A percentile compares a stretch with the other conserved stretches of the same genome.
These are phyloP conservation scores for Protosalanx chinensis DNA, from an alignment of 2,797 vertebrate species.

Conservation along the genomic window DNA sequence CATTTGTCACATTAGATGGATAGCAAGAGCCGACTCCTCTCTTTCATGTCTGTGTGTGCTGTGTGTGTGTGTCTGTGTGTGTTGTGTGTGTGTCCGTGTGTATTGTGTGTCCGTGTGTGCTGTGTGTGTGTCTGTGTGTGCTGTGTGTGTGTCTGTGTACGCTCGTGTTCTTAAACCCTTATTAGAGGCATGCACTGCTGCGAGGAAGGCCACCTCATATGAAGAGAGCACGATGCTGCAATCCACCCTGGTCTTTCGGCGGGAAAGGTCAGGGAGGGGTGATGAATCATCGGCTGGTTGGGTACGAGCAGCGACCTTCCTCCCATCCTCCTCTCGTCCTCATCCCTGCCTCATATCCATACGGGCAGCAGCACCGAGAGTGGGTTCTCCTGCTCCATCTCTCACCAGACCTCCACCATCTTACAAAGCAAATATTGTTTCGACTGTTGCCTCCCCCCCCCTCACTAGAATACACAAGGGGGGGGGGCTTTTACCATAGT, in stretches of 20 bases:
- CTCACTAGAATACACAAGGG: background rate
- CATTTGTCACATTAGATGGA: slow-evolving; percentile 73
- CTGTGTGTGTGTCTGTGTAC: background rate
- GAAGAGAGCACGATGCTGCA: background rate
- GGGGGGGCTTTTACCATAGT: no score
- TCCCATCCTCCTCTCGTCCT: slow-evolving; percentile 12
- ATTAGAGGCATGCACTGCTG: slow-evolving; percentile 41
- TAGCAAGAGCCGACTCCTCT: no score
- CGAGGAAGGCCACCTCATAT: slow-evolving; percentile 7
- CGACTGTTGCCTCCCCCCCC: background rate
- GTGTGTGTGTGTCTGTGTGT: background rate
- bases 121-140: slow-evolving; percentile 1
- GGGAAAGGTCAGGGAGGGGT: slow-evolving; percentile 65
- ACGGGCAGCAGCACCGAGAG: slow-evolving; percentile 51
- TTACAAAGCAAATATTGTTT: slow-evolving; percentile 18
- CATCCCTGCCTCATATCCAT: slow-evolving; percentile 61
- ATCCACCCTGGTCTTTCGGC: slow-evolving; percentile 43
- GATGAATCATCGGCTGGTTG: slow-evolving; percentile 63
- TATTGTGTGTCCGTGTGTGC: background rate
- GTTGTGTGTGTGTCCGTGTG: background rate
- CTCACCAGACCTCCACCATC: slow-evolving; percentile 55
- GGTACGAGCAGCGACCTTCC: slow-evolving; percentile 65
- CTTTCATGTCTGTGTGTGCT: background rate
- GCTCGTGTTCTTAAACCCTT: slow-evolving; percentile 53
- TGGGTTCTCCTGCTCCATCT: slow-evolving; percentile 32